Conservation (phyloP, 2,888 invertebrate genomes). For the Cephus rjabovi region DNA sequence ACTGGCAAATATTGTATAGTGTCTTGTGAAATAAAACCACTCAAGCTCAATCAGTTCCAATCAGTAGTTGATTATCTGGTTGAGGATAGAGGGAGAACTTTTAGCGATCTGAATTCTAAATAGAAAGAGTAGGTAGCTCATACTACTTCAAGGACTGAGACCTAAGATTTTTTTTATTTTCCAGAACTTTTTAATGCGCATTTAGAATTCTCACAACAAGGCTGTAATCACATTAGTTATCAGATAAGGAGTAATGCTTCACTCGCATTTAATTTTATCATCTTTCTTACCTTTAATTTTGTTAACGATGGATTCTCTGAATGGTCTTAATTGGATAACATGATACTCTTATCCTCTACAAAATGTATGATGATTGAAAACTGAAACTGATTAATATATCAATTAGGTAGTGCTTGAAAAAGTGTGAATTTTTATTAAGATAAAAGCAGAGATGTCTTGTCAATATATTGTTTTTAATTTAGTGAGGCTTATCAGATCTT, state of each 20-base stretch:
- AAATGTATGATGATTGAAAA: background rate
- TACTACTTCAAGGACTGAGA: background rate
- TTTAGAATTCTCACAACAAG: background rate
- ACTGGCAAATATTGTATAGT: background rate
- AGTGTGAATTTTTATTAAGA: background rate
- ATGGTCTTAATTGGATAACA: background rate
- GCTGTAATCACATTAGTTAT: background rate
- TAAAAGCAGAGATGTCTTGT: background rate
- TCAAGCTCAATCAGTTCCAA: slow-evolving; percentile 16
- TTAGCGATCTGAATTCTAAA: background rate
- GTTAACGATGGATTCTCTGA: background rate
- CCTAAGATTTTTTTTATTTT: background rate
- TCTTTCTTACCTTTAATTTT: background rate
- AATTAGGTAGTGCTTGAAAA: background rate
- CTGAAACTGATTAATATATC: background rate
- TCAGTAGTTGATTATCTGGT: slow-evolving; percentile 3
- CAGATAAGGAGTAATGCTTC: background rate
- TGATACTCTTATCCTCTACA: background rate
- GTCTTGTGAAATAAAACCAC: slow-evolving; percentile 8
- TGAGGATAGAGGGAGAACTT: background rate
- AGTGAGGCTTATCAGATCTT: background rate
- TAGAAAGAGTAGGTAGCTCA: background rate
- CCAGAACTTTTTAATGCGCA: no score
- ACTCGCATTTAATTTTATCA: background rate
- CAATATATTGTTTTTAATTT: background rate